Base-by-base conservation (phyloP, 2,888 invertebrate species). In the Myopa tessellatipennis region DNA sequence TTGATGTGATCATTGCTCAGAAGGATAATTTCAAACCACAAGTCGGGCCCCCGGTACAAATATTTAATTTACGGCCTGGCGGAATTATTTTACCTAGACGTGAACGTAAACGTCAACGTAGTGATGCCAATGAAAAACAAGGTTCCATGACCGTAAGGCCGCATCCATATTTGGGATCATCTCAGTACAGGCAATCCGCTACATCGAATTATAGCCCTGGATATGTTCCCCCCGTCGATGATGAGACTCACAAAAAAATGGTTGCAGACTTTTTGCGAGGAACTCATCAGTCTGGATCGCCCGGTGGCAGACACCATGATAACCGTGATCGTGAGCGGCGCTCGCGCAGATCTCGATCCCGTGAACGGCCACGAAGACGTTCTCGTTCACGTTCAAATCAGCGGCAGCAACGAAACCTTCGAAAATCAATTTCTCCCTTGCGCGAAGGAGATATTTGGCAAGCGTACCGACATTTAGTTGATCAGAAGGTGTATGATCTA, bases 371-470 rank as follows among this genome's bases (percentile, higher is more conserved):
- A 18, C 79, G 79, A 65, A 74, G 61, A 1, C 68, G 78, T 0
- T 40, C 79, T 26, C 77, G 52, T n/a, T 80, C 83, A 1, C 80
- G 79, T 71, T 84, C 84, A 78, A 78, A 82, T 60, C 72, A 82
- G 10, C 79, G 79, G 0, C 72, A 77, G 10, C 16, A 63, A 34
- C 26, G 58, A 14, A 63, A 73, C 1, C 81, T 81, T 34, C 85
- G 84, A 4, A 84, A 83, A 69, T 86, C 87, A 3, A 70, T 85
- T 63, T 87, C 88, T 3, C 87, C 87, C 0, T 79, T 87, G 52
- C 81, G 85, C 5, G 83, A 87, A 63, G 83, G 84, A 55, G 87
- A 87, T 63, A 82, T 86, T 38, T 88, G 87, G 88, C 86, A 88
- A 79, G 86, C 85, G 0, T 88, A 88, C 79, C 85, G 86, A 0